phyloP scores from a whole-genome alignment of 92 coral and sea anemone genomes.

The Pocillopora meandrina region DNA sequence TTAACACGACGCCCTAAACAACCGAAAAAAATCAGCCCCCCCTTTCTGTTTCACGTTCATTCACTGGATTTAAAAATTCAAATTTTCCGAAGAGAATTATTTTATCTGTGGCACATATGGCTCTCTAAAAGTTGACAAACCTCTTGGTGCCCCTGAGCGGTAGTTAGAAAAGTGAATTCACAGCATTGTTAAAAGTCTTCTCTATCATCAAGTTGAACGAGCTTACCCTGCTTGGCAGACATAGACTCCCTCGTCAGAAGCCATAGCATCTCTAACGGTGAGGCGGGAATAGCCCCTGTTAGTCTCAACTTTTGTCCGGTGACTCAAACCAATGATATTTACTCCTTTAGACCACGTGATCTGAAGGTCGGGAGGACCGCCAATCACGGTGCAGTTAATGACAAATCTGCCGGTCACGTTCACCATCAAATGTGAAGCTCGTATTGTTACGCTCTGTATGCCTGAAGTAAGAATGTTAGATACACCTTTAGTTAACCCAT shows the following conservation, averaged over 20 bases:
- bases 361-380: slow-evolving; percentile 50
- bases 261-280: slow-evolving; percentile 48
- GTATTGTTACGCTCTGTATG: slow-evolving; percentile 1
- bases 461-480: background rate
- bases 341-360: slow-evolving; percentile 50
- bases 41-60: too few species aligned
- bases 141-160: too few species aligned
- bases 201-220: background rate
- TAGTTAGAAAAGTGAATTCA: too few species aligned
- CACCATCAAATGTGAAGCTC: background rate
- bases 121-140: too few species aligned
- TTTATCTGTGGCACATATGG: too few species aligned
- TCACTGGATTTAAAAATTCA: too few species aligned
- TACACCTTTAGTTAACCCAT: too few species aligned
- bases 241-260: slow-evolving; percentile 53
- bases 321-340: slow-evolving; percentile 25
- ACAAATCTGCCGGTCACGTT: slow-evolving; percentile 22
- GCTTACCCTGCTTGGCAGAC: slow-evolving; percentile 47
- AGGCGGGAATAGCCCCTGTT: slow-evolving; percentile 18
- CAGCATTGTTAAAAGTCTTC: background rate
- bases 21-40: too few species aligned
- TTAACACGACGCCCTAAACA: too few species aligned
- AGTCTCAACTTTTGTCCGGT: slow-evolving; percentile 51
- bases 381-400: slow-evolving; percentile 42
- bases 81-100: too few species aligned